phyloP scores from a whole-genome alignment of 1,140 invertebrate genomes.

The Nilaparvata lugens region DNA sequence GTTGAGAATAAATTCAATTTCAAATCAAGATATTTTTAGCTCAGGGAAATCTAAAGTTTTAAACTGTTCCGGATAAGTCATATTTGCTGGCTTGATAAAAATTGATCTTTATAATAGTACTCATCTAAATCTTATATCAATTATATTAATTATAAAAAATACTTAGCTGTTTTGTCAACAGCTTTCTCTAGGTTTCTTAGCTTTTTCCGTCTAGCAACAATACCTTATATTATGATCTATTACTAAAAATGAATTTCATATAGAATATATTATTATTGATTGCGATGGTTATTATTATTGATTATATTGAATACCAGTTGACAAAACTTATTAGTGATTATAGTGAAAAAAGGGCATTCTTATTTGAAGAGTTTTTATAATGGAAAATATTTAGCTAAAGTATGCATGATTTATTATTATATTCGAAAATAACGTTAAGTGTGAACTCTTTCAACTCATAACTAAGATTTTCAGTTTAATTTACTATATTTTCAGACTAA shows the following conservation, averaged over 20 bases:
- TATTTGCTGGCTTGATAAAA: no score
- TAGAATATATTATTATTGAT: no score
- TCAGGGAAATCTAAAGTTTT: conserved; percentile 3
- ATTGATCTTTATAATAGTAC: no score
- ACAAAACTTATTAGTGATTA: conserved; percentile 1
- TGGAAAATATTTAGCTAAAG: background rate
- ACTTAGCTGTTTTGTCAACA: background rate
- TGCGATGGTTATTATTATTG: no score
- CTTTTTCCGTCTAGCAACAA: background rate
- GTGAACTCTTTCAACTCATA: background rate
- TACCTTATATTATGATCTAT: background rate
- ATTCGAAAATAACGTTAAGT: background rate
- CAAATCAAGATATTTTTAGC: background rate
- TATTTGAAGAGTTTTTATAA: conserved; percentile 1
- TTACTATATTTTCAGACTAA: no score
- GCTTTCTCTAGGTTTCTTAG: background rate
- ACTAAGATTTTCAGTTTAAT: no score
- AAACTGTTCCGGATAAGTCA: background rate
- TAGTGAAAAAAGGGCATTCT: conserved; percentile 6
- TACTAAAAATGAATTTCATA: background rate
- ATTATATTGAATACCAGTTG: background rate
- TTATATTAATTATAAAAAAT: no score
- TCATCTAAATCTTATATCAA: no score
- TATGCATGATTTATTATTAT: conserved; percentile 1
- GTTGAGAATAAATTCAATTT: background rate